phyloP scores from a whole-genome alignment of 1,140 invertebrate genomes.

The Aphidius ervi region DNA sequence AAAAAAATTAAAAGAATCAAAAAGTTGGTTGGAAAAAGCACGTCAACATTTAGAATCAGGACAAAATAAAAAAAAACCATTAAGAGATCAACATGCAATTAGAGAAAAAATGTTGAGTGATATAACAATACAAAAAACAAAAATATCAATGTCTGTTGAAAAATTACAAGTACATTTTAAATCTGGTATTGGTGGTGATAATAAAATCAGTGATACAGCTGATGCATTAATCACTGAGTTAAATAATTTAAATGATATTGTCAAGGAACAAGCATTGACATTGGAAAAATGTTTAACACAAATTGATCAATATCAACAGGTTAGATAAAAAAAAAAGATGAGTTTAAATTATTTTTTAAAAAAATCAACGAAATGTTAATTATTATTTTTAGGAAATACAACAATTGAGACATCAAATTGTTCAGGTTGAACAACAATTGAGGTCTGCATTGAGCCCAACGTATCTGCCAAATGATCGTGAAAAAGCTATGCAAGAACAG shows the following conservation, averaged over 20 bases:
- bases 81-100: constrained; percentile 78
- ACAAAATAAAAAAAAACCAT: constrained; percentile 77
- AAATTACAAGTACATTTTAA: constrained; percentile 89
- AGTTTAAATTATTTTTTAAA: constrained; percentile 1
- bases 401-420: constrained; percentile 73
- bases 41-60: constrained; percentile 71
- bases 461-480: constrained; percentile 76
- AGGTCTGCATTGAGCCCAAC: constrained; percentile 75
- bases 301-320: constrained; percentile 81
- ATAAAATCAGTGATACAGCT: constrained; percentile 68
- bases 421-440: constrained; percentile 81
- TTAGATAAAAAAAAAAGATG: constrained; percentile 31
- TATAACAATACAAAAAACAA: constrained; percentile 84
- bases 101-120: constrained; percentile 85
- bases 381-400: constrained; percentile 70
- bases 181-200: constrained; percentile 74
- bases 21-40: constrained; percentile 84
- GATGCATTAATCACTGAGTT: constrained; percentile 66
- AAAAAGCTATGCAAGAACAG: constrained; percentile 80
- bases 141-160: constrained; percentile 86
- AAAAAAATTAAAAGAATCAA: constrained; percentile 86
- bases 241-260: constrained; percentile 61
- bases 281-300: constrained; percentile 77
- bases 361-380: constrained; percentile 7
- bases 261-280: constrained; percentile 67